Conservation (phyloP, 2,888 invertebrate genomes). For the Oasisia sp. region DNA sequence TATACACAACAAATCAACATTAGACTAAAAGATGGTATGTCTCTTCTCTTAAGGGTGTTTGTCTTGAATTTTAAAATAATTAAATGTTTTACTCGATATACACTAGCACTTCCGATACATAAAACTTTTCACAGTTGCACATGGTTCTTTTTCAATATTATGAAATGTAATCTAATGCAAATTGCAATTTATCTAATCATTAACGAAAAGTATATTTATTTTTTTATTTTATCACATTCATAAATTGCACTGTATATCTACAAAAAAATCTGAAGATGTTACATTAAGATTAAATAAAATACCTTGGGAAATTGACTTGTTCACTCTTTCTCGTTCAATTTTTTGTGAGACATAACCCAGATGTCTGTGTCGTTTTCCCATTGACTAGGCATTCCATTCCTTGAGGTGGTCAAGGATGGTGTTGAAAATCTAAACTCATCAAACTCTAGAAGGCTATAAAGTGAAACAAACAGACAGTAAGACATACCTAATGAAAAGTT, state of each 20-base stretch:
- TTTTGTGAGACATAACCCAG: neutral
- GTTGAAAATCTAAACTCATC: neutral
- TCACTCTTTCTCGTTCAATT: neutral
- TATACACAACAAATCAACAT: too few species aligned
- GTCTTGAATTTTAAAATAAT: too few species aligned
- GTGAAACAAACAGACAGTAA: neutral
- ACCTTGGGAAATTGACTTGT: neutral
- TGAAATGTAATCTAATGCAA: neutral
- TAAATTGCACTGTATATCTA: neutral
- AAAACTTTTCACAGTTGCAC: neutral
- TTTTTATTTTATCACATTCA: neutral
- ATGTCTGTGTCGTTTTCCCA: neutral
- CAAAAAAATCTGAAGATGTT: neutral
- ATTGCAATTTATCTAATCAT: neutral
- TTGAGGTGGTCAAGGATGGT: neutral
- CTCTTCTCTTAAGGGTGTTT: too few species aligned
- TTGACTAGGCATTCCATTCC: neutral
- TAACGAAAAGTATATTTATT: neutral
- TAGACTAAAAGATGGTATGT: too few species aligned
- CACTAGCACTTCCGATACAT: too few species aligned
- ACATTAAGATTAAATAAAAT: neutral
- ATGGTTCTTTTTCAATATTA: neutral
- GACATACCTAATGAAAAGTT: neutral
- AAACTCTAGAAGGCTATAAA: neutral
- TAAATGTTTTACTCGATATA: too few species aligned